Percentiles rank a stretch among this genome's conserved stretches.
These are phyloP conservation scores for Cyanoramphus novaezelandiae DNA, from an alignment of 2,113 vertebrate species.

Conservation along the genomic window DNA sequence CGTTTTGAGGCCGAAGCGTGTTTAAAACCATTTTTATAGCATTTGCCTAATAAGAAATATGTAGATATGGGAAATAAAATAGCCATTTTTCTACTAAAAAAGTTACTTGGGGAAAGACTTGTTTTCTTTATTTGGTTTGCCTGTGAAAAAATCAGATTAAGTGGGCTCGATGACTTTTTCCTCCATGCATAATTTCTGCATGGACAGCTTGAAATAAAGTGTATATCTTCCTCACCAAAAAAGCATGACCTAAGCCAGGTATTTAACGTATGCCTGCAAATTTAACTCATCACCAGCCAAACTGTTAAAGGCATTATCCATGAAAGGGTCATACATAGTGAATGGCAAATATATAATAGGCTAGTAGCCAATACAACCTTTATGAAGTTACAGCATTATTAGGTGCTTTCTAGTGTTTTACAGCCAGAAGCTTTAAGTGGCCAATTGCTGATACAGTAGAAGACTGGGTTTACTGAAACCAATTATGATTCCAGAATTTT, in stretches of 20 bases:
- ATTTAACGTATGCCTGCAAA: neutral
- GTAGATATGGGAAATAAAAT: neutral
- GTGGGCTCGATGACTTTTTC: neutral
- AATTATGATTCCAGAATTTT: neutral
- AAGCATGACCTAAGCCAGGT: neutral
- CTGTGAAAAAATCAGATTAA: neutral
- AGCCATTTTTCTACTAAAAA: neutral
- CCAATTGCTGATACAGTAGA: neutral
- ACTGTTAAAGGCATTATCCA: neutral
- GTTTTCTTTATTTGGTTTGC: neutral
- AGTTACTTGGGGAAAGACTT: neutral
- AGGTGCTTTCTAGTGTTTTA: neutral
- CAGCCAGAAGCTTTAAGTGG: neutral
- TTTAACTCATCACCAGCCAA: neutral
- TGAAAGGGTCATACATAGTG: neutral
- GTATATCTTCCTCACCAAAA: neutral
- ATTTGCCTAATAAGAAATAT: neutral
- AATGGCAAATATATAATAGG: neutral
- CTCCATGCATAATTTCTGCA: neutral
- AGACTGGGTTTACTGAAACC: neutral
- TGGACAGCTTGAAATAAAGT: neutral
- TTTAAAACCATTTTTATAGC: neutral
- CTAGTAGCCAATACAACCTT: neutral
- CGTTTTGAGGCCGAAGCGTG: neutral
- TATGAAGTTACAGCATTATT: neutral